Base-by-base conservation (phyloP, 2,888 invertebrate species). In the Temnothorax ravouxi region DNA sequence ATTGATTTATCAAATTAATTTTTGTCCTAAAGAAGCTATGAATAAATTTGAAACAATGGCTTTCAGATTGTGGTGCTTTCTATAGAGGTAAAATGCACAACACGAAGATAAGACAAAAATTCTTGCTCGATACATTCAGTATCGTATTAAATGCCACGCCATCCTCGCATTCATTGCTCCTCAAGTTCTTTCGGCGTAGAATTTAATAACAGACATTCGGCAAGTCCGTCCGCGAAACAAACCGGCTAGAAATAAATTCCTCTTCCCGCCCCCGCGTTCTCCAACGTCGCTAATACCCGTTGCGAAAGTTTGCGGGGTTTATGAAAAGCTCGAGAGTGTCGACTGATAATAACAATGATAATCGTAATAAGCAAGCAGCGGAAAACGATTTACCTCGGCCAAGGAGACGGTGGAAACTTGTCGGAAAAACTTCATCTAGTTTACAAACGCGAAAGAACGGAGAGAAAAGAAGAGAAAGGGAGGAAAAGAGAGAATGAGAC, bases 331-430 rank as follows among this genome's bases (percentile, higher is more conserved):
- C 82, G 79, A 75, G 66, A 56, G 64, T 71, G 83, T 75, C 75
- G 83, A 79, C 75, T 87, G 87, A 88, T 86, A 84, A 88, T 88
- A 84, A 87, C 85, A 88, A 90, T 88, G 87, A 88, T 88, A 91
- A 91, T 88, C 86, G 79, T 79, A 87, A 90, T 89, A 88, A 90
- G 88, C 88, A 84, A 83, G 79, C 83, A 86, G 86, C 83, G 86
- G 84, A 85, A 86, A 90, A 88, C 83, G 80, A 84, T 88, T 88
- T 83, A 41, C 83, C 69, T 69, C 29, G 34, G 62, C 72, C 79
- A 81, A 59, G 56, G 59, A 59, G 76, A 84, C 41, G 79, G 47
- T 71, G 66, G 62, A 81, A 86, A 87, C 86, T 87, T 76, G 71
- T 59, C 64, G 69, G 50, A 71, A 83, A 77, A 88, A 87, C 67